Conservation (phyloP, 2,888 invertebrate genomes). For the Epistrophe eligans region DNA sequence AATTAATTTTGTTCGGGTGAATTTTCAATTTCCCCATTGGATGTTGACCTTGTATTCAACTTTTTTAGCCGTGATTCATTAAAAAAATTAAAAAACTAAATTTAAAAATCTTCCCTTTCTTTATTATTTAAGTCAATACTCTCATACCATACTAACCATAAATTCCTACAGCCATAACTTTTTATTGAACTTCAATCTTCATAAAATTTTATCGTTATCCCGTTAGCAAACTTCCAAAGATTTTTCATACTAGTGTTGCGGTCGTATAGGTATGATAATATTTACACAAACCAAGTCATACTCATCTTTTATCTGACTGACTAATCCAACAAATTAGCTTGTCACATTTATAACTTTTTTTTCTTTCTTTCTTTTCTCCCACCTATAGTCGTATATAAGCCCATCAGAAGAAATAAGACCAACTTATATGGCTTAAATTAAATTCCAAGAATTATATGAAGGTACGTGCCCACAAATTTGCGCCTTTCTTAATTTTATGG, state of each 20-base stretch:
- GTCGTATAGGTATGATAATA: conserved; percentile 41
- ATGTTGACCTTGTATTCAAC: too few species aligned
- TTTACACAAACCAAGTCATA: conserved; percentile 29
- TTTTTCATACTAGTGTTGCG: conserved; percentile 23
- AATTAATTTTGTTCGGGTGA: too few species aligned
- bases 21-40: too few species aligned
- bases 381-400: background rate
- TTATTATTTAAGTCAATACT: background rate
- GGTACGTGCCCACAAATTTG: conserved; percentile 12
- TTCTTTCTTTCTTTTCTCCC: background rate
- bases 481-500: conserved; percentile 2
- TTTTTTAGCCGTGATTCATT: too few species aligned
- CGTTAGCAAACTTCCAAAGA: background rate
- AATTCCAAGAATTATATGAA: conserved; percentile 45
- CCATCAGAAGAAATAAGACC: background rate
- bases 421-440: conserved; percentile 22
- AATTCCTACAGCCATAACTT: conserved; percentile 4
- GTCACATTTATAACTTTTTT: conserved; percentile 56
- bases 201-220: conserved; percentile 1
- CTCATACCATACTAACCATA: background rate
- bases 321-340: conserved; percentile 66
- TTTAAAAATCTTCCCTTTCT: background rate
- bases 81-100: background rate
- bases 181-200: conserved; percentile 7
- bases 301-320: conserved; percentile 34